These are phyloP conservation scores for Syrista parreyssii DNA, from an alignment of 2,888 invertebrate genomes.

Conservation along the genomic window DNA sequence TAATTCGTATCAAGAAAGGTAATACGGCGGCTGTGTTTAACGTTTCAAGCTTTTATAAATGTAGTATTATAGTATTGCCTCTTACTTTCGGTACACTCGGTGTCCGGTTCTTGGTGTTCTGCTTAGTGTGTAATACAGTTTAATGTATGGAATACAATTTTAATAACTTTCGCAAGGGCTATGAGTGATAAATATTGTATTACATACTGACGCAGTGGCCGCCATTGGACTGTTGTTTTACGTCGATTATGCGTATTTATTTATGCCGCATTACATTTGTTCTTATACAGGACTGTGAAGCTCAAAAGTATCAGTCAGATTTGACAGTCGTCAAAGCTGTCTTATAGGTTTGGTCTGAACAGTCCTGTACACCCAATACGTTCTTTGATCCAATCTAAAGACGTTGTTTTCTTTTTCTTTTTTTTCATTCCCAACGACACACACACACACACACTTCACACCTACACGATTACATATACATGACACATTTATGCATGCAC, in stretches of 20 bases:
- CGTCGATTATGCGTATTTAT: neutral
- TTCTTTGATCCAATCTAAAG: constrained; percentile 22
- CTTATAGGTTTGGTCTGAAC: neutral
- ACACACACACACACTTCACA: constrained; percentile 39
- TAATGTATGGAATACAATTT: neutral
- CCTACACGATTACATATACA: neutral
- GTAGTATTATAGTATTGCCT: neutral
- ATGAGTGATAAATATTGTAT: neutral
- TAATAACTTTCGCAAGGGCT: neutral
- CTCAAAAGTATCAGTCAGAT: constrained; percentile 9
- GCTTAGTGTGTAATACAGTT: neutral
- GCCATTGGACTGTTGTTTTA: neutral
- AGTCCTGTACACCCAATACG: neutral
- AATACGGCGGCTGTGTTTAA: too few species aligned
- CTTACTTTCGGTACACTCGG: neutral
- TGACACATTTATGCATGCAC: constrained; percentile 14
- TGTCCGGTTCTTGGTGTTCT: neutral
- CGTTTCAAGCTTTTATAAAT: neutral
- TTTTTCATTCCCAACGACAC: constrained; percentile 28
- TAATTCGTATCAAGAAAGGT: too few species aligned
- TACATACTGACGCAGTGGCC: neutral
- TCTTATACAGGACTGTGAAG: neutral
- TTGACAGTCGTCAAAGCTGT: neutral
- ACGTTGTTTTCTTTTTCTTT: constrained; percentile 24
- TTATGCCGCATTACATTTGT: neutral